Conservation (phyloP, 1,140 invertebrate species). For the Drosophila ercepeae region DNA sequence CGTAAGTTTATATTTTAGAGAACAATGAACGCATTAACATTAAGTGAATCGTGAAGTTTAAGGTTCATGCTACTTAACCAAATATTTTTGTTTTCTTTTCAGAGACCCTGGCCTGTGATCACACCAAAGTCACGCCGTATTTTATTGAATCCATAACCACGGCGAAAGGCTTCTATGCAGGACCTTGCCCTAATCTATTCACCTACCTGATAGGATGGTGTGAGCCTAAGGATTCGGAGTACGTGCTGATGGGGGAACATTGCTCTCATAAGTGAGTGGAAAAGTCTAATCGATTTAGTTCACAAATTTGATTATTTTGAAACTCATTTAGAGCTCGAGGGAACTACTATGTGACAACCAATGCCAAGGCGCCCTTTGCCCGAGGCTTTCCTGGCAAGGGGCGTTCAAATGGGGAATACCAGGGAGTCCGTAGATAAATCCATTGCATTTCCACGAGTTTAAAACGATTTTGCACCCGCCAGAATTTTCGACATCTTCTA, state of each 20-base stretch:
- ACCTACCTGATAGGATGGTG: conserved; percentile 93
- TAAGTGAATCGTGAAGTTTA: background rate
- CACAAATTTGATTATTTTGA: background rate
- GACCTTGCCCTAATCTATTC: conserved; percentile 91
- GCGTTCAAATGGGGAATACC: conserved; percentile 73
- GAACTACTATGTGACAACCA: conserved; percentile 93
- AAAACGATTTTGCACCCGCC: background rate
- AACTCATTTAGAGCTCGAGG: conserved; percentile 88
- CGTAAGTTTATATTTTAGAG: conserved; percentile 85
- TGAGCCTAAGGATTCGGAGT: conserved; percentile 89
- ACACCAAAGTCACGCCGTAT: conserved; percentile 94
- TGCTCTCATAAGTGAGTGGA: conserved; percentile 88
- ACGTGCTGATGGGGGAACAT: conserved; percentile 93
- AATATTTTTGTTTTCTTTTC: conserved; percentile 1
- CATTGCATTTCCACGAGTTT: background rate
- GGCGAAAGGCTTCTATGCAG: conserved; percentile 91
- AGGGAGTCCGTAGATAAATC: conserved; percentile 69
- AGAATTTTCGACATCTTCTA: conserved; percentile 25
- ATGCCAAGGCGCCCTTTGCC: conserved; percentile 92
- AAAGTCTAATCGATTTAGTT: no score
- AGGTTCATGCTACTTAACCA: no score
- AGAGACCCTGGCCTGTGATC: conserved; percentile 94
- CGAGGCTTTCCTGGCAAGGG: conserved; percentile 90
- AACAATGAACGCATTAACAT: background rate
- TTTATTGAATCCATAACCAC: conserved; percentile 94